Percentiles rank a stretch among this genome's conserved stretches.
Evolutionary conservation across 2,797 vertebrate species (phyloP).

Genomic region (Emys orbicularis): DNA sequence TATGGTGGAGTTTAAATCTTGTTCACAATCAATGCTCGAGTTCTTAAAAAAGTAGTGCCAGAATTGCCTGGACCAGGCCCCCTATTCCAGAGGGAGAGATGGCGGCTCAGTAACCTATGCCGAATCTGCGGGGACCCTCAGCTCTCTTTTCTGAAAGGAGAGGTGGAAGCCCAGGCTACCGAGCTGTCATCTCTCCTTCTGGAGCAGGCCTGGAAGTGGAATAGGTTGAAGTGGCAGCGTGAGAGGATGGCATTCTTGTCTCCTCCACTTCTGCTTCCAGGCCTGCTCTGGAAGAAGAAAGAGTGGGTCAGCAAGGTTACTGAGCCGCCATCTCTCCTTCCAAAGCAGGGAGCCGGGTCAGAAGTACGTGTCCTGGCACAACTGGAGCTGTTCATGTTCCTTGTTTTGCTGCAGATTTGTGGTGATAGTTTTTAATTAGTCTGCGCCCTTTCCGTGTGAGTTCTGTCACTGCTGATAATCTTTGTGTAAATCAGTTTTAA

Average conservation of each 20-base stretch:
- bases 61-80: neutral
- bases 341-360: neutral
- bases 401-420: neutral
- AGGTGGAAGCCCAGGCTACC: neutral
- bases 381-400: neutral
- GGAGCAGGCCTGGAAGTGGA: neutral
- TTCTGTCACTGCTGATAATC: conserved; percentile 52
- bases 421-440: conserved; percentile 51
- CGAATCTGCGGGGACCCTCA: too few species aligned
- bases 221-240: neutral
- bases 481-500: conserved; percentile 51
- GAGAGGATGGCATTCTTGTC: too few species aligned
- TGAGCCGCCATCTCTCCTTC: neutral
- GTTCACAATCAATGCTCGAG: neutral
- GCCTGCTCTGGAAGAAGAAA: too few species aligned
- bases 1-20: conserved; percentile 50
- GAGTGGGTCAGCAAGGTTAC: too few species aligned
- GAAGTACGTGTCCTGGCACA: neutral
- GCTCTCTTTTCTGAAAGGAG: neutral
- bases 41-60: too few species aligned
- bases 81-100: neutral
- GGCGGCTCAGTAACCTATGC: too few species aligned
- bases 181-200: too few species aligned
- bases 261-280: too few species aligned
- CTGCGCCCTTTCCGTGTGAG: conserved; percentile 4